These are phyloP conservation scores for Coturnix japonica DNA, from an alignment of 2,113 vertebrate species.

Conservation along the genomic window DNA sequence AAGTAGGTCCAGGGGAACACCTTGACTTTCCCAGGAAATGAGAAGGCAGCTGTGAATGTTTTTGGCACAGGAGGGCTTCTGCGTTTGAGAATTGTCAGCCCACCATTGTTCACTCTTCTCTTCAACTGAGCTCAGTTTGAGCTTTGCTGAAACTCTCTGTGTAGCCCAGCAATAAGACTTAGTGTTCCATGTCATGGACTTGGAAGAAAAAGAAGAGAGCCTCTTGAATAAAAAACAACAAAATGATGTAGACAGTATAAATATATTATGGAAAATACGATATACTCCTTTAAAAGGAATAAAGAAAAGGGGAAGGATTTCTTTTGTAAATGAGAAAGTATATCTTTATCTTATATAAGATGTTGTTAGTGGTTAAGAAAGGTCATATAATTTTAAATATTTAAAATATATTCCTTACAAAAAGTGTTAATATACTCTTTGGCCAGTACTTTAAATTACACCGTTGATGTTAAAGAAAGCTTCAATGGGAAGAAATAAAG, in stretches of 20 bases:
- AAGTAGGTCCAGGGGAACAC: constrained; percentile 57
- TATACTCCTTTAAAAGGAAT: not conserved
- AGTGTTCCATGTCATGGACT: not conserved
- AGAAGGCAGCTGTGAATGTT: constrained; percentile 33
- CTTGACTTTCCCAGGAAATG: constrained; percentile 52
- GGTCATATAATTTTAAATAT: not conserved
- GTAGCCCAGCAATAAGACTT: not conserved
- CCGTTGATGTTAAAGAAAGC: not conserved
- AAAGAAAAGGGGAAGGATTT: fast-evolving
- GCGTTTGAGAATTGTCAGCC: not conserved
- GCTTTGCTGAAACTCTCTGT: not conserved
- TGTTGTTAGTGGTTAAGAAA: not conserved
- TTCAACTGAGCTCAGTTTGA: not conserved
- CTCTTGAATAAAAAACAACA: not conserved
- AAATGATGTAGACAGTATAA: not conserved
- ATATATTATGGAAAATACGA: not conserved
- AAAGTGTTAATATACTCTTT: not conserved
- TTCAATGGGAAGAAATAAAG: not conserved
- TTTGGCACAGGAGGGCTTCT: constrained; percentile 7
- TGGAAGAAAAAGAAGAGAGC: not conserved
- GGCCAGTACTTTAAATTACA: not conserved
- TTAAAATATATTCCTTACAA: not conserved
- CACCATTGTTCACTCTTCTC: fast-evolving
- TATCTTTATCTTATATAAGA: not conserved
- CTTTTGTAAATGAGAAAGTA: not conserved